Conservation (phyloP, 2,888 invertebrate species). For the Neoascia interrupta region DNA sequence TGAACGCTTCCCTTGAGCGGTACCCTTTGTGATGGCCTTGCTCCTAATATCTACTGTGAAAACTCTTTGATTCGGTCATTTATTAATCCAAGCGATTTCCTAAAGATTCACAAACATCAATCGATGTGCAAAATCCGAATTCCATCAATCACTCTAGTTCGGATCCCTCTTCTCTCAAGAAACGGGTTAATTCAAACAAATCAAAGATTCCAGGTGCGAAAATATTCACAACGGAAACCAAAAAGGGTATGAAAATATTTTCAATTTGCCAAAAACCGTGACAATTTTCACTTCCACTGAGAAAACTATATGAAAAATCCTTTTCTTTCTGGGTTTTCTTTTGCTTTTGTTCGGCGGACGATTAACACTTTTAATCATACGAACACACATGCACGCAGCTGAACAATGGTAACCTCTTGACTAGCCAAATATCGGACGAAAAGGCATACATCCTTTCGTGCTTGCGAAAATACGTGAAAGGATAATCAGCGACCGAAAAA, state of each 20-base stretch:
- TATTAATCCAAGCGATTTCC: not conserved
- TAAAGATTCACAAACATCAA: not conserved
- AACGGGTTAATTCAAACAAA: conserved; percentile 48
- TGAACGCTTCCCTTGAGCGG: too few relatives aligned
- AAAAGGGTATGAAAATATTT: conserved; percentile 42
- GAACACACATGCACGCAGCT: not conserved
- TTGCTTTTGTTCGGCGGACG: conserved; percentile 16
- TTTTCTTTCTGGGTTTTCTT: conserved; percentile 14
- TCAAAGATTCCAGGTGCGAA: conserved; percentile 58
- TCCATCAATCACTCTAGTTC: conserved; percentile 40
- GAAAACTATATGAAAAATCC: conserved; percentile 27
- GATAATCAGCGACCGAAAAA: conserved; percentile 3
- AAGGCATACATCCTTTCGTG: not conserved
- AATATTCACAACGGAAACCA: conserved; percentile 22
- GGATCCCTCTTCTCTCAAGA: conserved; percentile 6
- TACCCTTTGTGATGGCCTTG: too few relatives aligned
- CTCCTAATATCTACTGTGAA: too few relatives aligned
- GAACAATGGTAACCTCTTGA: conserved; percentile 26
- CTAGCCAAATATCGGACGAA: conserved; percentile 25
- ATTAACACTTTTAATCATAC: conserved; percentile 57
- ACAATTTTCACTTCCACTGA: conserved; percentile 42
- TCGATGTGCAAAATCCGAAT: not conserved
- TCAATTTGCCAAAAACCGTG: conserved; percentile 43
- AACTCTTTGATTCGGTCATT: too few relatives aligned
- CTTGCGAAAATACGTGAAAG: conserved; percentile 12